Conservation (phyloP, 2,888 invertebrate species). For the Charanyca ferruginea region DNA sequence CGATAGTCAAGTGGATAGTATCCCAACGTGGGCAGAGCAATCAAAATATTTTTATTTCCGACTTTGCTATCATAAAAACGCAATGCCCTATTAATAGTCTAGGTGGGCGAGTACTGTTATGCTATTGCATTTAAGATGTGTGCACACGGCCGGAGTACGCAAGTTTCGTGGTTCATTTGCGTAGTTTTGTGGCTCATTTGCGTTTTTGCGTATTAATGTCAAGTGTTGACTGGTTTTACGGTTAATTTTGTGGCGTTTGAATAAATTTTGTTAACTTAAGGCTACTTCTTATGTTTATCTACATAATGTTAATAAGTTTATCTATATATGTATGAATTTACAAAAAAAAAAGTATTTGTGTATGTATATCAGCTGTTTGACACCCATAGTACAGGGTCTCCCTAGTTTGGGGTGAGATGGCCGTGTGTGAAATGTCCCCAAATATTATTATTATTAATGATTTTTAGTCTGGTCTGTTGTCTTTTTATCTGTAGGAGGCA, state of each 20-base stretch:
- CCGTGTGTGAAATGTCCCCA: too few relatives aligned
- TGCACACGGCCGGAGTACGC: conserved; percentile 28
- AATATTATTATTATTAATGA: too few relatives aligned
- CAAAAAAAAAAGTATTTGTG: too few relatives aligned
- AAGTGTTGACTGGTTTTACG: conserved; percentile 38
- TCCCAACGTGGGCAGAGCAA: conserved; percentile 58
- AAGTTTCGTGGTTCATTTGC: conserved; percentile 22
- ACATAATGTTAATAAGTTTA: too few relatives aligned
- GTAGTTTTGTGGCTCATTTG: conserved; percentile 32
- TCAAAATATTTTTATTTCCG: conserved; percentile 66
- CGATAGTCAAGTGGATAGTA: conserved; percentile 14
- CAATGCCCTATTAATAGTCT: conserved; percentile 57
- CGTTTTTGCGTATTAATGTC: conserved; percentile 25
- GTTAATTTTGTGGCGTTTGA: conserved; percentile 1
- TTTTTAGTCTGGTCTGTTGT: too few relatives aligned
- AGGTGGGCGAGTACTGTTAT: conserved; percentile 68
- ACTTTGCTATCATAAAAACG: conserved; percentile 62
- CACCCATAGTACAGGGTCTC: too few relatives aligned
- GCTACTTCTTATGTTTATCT: not conserved
- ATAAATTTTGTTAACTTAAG: conserved; percentile 19
- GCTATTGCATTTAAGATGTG: conserved; percentile 25
- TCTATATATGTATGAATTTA: too few relatives aligned
- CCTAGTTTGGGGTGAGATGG: too few relatives aligned
- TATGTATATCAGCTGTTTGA: too few relatives aligned
- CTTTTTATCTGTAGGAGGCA: too few relatives aligned